Base-by-base conservation (phyloP, 2,888 invertebrate species). In the Petrolisthes cinctipes region DNA sequence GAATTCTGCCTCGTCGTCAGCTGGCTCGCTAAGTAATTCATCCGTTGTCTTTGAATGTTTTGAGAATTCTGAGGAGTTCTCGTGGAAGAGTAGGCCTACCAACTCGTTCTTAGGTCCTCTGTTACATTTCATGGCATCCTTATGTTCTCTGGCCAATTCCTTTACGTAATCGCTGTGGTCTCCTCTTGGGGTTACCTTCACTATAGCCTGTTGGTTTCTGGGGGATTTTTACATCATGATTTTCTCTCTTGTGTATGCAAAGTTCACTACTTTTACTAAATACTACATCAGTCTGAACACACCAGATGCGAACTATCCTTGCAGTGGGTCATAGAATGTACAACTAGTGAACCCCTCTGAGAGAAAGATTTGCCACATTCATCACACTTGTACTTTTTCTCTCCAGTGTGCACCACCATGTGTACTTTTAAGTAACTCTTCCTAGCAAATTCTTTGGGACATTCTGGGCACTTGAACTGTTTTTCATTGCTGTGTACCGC, bases 351-450 rank as follows among this genome's bases (percentile, higher is more conserved):
- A 66, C 82, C 66, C 66, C 66, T 82, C n/a, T 82, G 82, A n/a
- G 82, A 66, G 66, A 82, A 82, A 7, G 4, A 23, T 68, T 82
- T 82, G n/a, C 79, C 85, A 68, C 85, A 85, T 79, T 78, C 78
- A 6, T 85, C 85, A 85, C 85, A 85, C 51, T 85, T 85, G 66
- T 53, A 85, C 66, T 51, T 79, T 56, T 51, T 78, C 17, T 85
- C 85, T 23, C 79, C 79, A 20, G 85, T 85, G 68, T 85, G 85
- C 14, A 85, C 85, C 37, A 85, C 85, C 85, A 85, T 85, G 79
- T 85, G 85, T 5, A 61, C 66, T 23, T 54, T 20, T 9, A 85
- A 53, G 23, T 85, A 85, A 3, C 53, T 78, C 53, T 85, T 85
- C 54, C 78, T 78, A n/a, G 78, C 56, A 23, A 85, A 85, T 7